These are phyloP conservation scores for Paedocypris micromegethes DNA, from an alignment of 2,797 vertebrate genomes.

Conservation along the genomic window DNA sequence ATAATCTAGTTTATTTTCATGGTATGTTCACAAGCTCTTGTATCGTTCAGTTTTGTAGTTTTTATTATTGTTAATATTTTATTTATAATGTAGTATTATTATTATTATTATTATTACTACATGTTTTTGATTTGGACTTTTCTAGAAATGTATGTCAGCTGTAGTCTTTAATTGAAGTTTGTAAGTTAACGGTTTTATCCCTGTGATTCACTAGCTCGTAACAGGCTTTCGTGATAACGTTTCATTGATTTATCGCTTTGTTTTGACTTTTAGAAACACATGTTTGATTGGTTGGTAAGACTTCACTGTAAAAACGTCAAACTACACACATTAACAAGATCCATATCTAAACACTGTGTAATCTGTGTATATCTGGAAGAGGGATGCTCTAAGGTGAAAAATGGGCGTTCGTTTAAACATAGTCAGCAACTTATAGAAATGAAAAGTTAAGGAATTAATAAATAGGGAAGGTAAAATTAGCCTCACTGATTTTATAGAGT, in stretches of 20 bases:
- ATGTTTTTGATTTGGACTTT: too few relatives aligned
- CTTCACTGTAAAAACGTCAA: conserved; percentile 3
- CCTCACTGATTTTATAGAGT: too few relatives aligned
- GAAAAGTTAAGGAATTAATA: too few relatives aligned
- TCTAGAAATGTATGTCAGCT: background rate
- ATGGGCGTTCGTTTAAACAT: too few relatives aligned
- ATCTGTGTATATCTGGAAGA: background rate
- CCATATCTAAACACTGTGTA: conserved; percentile 14
- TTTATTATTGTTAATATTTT: too few relatives aligned
- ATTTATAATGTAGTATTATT: too few relatives aligned
- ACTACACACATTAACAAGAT: conserved; percentile 7
- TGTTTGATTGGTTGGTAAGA: conserved; percentile 13
- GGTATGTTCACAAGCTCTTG: too few relatives aligned
- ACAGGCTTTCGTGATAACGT: background rate
- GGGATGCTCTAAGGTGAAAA: background rate
- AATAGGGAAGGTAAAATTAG: too few relatives aligned
- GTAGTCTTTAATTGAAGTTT: background rate
- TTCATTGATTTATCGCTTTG: conserved; percentile 10
- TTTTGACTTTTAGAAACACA: conserved; percentile 12
- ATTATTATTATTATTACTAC: too few relatives aligned
- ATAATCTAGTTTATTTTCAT: too few relatives aligned
- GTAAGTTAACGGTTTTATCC: background rate
- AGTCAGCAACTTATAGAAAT: too few relatives aligned
- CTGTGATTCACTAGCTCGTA: background rate
- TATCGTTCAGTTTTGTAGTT: too few relatives aligned